A percentile compares a stretch with the other conserved stretches of the same genome.
Conservation (phyloP, 2,888 invertebrate species). For the Oscheius sp. region DNA sequence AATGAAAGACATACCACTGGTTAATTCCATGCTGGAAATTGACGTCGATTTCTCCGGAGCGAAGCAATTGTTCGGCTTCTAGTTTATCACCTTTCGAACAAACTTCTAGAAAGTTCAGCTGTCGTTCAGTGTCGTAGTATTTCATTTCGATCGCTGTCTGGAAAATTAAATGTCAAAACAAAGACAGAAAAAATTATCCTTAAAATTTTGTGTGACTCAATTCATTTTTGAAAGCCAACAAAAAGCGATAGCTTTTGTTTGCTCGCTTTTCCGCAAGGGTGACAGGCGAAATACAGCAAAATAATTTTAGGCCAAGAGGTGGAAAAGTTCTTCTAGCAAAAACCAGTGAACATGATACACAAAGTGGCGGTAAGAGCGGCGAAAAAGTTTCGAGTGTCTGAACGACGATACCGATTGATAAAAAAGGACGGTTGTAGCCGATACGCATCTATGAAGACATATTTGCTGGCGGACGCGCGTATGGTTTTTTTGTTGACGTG, state of each 20-base stretch:
- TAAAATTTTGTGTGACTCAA: background rate
- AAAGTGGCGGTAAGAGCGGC: background rate
- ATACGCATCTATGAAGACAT: background rate
- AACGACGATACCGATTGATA: background rate
- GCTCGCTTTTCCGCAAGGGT: no score
- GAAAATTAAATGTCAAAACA: no score
- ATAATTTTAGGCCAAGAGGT: background rate
- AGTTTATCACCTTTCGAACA: slow-evolving; percentile 51
- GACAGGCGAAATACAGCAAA: background rate
- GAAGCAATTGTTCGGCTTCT: slow-evolving; percentile 44
- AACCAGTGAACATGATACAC: background rate
- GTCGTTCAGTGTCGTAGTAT: slow-evolving; percentile 24
- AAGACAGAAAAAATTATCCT: no score
- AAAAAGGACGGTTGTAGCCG: background rate
- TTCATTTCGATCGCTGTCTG: slow-evolving; percentile 5
- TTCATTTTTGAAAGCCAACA: background rate
- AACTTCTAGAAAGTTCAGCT: slow-evolving; percentile 51
- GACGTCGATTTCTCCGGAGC: slow-evolving; percentile 49
- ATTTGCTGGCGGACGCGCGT: slow-evolving; percentile 1
- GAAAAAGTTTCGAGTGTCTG: background rate
- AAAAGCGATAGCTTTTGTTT: no score
- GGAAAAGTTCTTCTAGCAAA: no score
- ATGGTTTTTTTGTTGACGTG: background rate
- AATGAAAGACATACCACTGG: slow-evolving; percentile 51
- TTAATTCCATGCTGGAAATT: slow-evolving; percentile 50